phyloP scores from a whole-genome alignment of 1,140 invertebrate genomes.

The Pararge aegeria region DNA sequence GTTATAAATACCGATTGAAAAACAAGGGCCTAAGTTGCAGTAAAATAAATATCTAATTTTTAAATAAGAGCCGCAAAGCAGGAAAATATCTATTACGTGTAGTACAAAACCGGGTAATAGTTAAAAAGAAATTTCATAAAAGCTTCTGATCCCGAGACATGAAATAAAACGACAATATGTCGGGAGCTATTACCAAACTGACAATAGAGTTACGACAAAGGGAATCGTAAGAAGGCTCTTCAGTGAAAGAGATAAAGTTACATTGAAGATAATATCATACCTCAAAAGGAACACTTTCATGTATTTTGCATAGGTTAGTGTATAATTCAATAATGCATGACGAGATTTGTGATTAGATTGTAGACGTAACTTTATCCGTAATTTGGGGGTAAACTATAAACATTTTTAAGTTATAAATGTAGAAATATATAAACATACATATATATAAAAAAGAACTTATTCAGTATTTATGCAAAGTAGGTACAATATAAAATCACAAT shows the following conservation, averaged over 20 bases:
- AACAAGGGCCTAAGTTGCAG: background rate
- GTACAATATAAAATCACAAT: background rate
- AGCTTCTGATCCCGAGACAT: constrained; percentile 48
- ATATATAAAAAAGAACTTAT: too few species aligned
- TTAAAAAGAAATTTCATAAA: constrained; percentile 60
- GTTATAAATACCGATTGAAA: too few species aligned
- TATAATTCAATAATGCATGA: constrained; percentile 17
- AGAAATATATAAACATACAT: too few species aligned
- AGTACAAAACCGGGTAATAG: constrained; percentile 10
- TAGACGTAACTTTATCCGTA: background rate
- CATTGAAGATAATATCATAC: constrained; percentile 47
- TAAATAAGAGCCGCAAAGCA: too few species aligned
- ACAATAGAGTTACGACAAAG: constrained; percentile 68
- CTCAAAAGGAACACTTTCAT: constrained; percentile 27
- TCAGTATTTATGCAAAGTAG: too few species aligned
- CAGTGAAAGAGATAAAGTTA: constrained; percentile 60
- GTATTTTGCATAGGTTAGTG: constrained; percentile 16
- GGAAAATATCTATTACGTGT: background rate
- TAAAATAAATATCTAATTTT: too few species aligned
- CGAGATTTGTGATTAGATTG: background rate
- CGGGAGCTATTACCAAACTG: constrained; percentile 52
- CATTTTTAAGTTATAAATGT: too few species aligned
- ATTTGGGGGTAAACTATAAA: too few species aligned
- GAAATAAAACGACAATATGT: constrained; percentile 70
- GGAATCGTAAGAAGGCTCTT: constrained; percentile 60